Conservation (phyloP, 37 sponge, comb jelly and placozoan species). For the Bolinopsis microptera region DNA sequence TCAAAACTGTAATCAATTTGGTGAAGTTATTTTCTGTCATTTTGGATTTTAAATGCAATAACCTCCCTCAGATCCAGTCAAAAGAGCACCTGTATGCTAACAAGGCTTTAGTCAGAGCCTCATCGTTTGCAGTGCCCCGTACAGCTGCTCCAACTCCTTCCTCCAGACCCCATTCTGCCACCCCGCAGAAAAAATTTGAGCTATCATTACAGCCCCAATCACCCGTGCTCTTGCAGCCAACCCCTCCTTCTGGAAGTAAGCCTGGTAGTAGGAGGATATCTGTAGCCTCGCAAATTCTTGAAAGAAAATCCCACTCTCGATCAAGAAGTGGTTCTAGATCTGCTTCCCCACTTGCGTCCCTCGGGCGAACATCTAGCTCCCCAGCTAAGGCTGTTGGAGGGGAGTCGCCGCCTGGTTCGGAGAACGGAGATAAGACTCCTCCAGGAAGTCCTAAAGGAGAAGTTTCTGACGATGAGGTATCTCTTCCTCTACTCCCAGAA, state of each 20-base stretch:
- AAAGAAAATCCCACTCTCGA: conserved; percentile 2
- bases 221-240: background rate
- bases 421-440: background rate
- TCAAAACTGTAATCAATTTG: background rate
- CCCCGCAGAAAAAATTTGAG: background rate
- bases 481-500: conserved; percentile 4
- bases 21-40: too few species aligned
- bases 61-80: background rate
- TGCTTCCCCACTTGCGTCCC: background rate
- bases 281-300: conserved; percentile 36
- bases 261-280: conserved; percentile 21
- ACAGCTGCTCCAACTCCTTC: background rate
- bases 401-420: background rate
- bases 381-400: background rate
- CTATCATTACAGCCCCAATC: background rate
- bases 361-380: background rate
- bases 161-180: background rate
- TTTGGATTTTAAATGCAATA: background rate
- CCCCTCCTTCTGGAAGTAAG: conserved; percentile 3
- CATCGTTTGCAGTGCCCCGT: conserved; percentile 25
- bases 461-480: conserved; percentile 11
- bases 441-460: too few species aligned
- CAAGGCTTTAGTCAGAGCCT: conserved; percentile 17
- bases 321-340: conserved; percentile 37
- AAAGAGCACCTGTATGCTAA: conserved; percentile 55